These are phyloP conservation scores for Protodeltote pygarga DNA, from an alignment of 2,888 invertebrate species.

Conservation along the genomic window DNA sequence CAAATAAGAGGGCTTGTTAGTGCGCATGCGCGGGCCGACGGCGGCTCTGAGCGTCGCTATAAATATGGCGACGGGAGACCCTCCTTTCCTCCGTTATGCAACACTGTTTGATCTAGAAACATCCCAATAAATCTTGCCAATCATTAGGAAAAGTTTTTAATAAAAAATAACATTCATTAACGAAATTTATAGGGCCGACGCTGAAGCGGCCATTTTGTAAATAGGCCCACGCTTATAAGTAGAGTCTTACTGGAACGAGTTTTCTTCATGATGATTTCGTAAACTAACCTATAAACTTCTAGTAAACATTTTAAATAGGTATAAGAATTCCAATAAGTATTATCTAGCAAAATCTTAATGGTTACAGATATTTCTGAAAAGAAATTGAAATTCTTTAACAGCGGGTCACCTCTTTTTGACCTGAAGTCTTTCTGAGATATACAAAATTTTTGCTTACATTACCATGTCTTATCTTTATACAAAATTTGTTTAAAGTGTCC, in stretches of 20 bases:
- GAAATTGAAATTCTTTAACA: neutral
- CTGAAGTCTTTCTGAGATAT: no score
- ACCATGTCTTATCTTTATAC: slow-evolving; percentile 20
- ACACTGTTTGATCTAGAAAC: slow-evolving; percentile 71
- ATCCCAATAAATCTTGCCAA: slow-evolving; percentile 58
- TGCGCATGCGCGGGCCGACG: slow-evolving; percentile 62
- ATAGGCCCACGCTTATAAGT: slow-evolving; percentile 35
- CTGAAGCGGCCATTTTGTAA: slow-evolving; percentile 40
- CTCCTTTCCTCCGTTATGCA: slow-evolving; percentile 73
- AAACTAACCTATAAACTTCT: slow-evolving; percentile 19
- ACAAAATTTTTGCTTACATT: no score
- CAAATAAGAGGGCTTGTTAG: slow-evolving; percentile 55
- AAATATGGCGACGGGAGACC: slow-evolving; percentile 66
- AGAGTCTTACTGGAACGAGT: slow-evolving; percentile 36
- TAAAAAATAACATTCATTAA: slow-evolving; percentile 52
- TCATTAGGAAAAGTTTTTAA: slow-evolving; percentile 50
- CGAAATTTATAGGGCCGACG: slow-evolving; percentile 24
- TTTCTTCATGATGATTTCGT: slow-evolving; percentile 8
- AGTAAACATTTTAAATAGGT: slow-evolving; percentile 21
- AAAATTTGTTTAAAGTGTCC: slow-evolving; percentile 14
- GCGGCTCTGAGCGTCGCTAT: slow-evolving; percentile 54
- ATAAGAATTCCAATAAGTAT: slow-evolving; percentile 20
- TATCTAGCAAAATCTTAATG: neutral
- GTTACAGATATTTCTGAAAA: neutral
- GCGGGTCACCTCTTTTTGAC: no score